A percentile compares a stretch with the other conserved stretches of the same genome.
Conservation (phyloP, 2,888 invertebrate species). For the Limulus polyphemus region DNA sequence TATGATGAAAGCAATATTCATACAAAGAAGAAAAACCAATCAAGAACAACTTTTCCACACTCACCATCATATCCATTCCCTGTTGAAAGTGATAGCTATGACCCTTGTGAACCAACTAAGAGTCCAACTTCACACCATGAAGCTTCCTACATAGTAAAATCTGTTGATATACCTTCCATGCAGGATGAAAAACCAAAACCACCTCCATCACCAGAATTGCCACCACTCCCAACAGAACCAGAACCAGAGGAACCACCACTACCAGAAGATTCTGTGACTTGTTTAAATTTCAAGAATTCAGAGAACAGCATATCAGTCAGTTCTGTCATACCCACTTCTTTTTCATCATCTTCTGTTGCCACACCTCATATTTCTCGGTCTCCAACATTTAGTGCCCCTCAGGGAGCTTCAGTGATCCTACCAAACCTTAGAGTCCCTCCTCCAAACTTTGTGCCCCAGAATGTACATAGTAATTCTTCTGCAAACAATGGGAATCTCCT, state of each 20-base stretch:
- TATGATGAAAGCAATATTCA: too few relatives aligned
- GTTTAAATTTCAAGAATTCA: neutral
- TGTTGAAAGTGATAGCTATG: constrained; percentile 48
- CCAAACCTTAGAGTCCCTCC: constrained; percentile 28
- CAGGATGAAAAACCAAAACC: constrained; percentile 30
- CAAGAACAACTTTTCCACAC: neutral
- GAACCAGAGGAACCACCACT: constrained; percentile 21
- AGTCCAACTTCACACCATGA: constrained; percentile 39
- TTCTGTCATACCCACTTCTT: constrained; percentile 1
- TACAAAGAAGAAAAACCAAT: too few relatives aligned
- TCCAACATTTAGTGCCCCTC: constrained; percentile 25
- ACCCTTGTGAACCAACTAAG: constrained; percentile 82
- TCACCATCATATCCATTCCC: constrained; percentile 25
- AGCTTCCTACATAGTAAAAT: constrained; percentile 13
- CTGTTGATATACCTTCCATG: constrained; percentile 4
- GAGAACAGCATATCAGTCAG: constrained; percentile 6
- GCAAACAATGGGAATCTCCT: neutral
- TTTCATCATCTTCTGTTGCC: neutral
- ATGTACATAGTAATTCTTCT: constrained; percentile 11
- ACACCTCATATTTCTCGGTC: constrained; percentile 14
- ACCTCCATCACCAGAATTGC: constrained; percentile 28
- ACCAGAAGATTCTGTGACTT: constrained; percentile 5
- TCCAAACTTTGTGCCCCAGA: constrained; percentile 27
- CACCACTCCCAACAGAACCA: constrained; percentile 26
- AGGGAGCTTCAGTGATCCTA: constrained; percentile 8